Base-by-base conservation (phyloP, 1,140 invertebrate genomes). In the Anastatus disparis region DNA sequence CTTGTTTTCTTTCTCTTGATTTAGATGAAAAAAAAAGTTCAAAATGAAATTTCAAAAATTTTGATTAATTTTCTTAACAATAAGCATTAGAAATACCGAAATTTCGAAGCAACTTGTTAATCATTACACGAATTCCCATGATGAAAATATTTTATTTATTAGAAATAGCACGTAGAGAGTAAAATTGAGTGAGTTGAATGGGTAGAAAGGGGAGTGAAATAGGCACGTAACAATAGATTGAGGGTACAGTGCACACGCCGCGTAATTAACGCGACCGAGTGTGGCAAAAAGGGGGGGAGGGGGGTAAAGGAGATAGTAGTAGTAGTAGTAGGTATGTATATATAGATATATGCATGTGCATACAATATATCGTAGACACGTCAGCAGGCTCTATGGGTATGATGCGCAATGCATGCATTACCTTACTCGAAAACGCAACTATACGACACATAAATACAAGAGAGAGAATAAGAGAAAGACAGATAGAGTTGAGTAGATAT, bases 391-490 rank as follows among this genome's bases (percentile, higher is more conserved):
- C 29, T 17, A 2, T 31, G 26, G 52, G 76, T n/a, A n/a, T n/a
- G 76, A 79, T 77, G 77, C 75, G 79, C 79, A 80, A 82, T 82
- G 79, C 80, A 81, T 81, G 80, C 81, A 82, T 83, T 83, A 82
- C 79, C 72, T n/a, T n/a, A n/a, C n/a, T 78, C 22, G 42, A 13
- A 27, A 52, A 29, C 27, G 22, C 26, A n/a, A 64, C 20, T 26
- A 12, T 17, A 24, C 27, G 27, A 53, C 81, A n/a, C n/a, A 79
- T 82, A 84, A 84, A 84, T 84, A 84, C 78, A 77, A 74, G 75
- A 77, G 77, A 82, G 27, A 2, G 29, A 35, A n/a, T 20, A 12
- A 29, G 56, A 42, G 53, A 56, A 29, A 56, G 29, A 35, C 27
- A 9, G 9, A 31, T n/a, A 38, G 62, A 6, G 46, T 10, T 46